These are phyloP conservation scores for Zele albiditarsus DNA, from an alignment of 2,888 invertebrate species.

Conservation along the genomic window DNA sequence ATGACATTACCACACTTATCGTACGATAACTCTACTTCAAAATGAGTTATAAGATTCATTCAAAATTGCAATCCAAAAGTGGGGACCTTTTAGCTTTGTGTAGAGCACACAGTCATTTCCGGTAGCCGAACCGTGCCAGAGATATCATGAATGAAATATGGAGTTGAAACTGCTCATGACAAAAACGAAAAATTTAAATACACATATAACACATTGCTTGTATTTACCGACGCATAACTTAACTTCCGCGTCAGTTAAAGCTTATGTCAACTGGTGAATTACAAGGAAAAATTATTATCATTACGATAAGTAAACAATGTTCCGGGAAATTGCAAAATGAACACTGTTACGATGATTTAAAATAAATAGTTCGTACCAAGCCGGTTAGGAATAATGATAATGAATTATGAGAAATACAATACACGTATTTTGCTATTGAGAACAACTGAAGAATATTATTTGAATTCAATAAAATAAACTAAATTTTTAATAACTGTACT, in stretches of 20 bases:
- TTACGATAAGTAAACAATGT: no score
- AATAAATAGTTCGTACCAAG: no score
- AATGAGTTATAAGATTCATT: conserved; percentile 26
- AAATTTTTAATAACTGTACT: no score
- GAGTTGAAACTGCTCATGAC: conserved; percentile 8
- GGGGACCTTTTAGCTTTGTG: neutral
- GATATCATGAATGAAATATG: conserved; percentile 5
- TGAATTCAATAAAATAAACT: no score
- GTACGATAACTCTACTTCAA: conserved; percentile 16
- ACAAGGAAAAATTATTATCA: neutral
- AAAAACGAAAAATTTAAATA: neutral
- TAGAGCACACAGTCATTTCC: neutral
- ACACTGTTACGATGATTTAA: no score
- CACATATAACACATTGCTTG: neutral
- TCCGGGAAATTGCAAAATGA: no score
- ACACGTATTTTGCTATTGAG: no score
- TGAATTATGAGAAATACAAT: no score
- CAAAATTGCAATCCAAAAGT: neutral
- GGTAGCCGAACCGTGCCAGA: neutral
- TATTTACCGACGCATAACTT: neutral
- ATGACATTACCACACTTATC: conserved; percentile 19
- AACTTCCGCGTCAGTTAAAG: neutral
- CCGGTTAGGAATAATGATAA: no score
- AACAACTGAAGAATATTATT: no score
- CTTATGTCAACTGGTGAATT: neutral